Percentiles rank a stretch among this genome's conserved stretches.
Evolutionary conservation across 53 echinoderm and acorn worm genomes (phyloP).

Genomic region (Zoroaster sp.): DNA sequence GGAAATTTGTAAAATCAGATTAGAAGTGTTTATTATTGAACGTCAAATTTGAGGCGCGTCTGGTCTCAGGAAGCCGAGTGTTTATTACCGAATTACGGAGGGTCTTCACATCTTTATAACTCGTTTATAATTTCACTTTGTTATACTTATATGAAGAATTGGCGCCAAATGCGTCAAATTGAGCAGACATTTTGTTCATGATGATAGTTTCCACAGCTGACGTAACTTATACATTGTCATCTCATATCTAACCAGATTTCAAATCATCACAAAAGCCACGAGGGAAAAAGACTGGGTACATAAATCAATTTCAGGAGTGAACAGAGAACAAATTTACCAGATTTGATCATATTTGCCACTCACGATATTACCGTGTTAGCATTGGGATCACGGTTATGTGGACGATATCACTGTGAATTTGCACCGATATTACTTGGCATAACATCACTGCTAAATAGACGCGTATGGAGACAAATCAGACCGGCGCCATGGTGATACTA

Average conservation of each 20-base stretch:
- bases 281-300: background rate
- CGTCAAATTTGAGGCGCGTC: constrained; percentile 11
- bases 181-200: background rate
- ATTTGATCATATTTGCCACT: background rate
- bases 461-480: background rate
- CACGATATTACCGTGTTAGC: background rate
- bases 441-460: background rate
- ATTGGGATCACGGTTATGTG: background rate
- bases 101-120: background rate
- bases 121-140: background rate
- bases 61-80: background rate
- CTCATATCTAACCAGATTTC: background rate
- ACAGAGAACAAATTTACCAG: background rate
- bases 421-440: background rate
- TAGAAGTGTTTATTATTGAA: constrained; percentile 23
- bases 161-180: background rate
- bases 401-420: background rate
- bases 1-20: constrained; percentile 20
- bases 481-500: background rate
- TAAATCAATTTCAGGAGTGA: background rate
- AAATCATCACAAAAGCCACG: background rate
- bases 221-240: background rate
- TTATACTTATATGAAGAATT: background rate
- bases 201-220: background rate
- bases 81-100: background rate